A percentile compares a stretch with the other conserved stretches of the same genome.
phyloP scores from a whole-genome alignment of 2,797 vertebrate species.

The Rhinichthys osculus region DNA sequence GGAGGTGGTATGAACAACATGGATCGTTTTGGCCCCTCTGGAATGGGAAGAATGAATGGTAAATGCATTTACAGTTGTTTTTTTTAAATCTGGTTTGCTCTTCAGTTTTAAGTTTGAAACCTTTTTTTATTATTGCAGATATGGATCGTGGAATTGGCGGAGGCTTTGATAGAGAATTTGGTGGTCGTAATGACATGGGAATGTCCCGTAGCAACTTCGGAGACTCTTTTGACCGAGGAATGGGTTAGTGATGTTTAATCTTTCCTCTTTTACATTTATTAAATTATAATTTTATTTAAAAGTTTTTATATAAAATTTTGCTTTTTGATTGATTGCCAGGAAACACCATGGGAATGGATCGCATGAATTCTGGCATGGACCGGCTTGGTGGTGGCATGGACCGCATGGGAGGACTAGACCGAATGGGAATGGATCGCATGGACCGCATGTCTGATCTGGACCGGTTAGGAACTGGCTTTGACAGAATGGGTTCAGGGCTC shows the following conservation, averaged over 20 bases:
- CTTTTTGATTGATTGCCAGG: slow-evolving; percentile 62
- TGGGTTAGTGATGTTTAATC: slow-evolving; percentile 77
- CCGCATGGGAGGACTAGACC: slow-evolving; percentile 86
- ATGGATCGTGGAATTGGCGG: slow-evolving; percentile 90
- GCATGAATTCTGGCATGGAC: slow-evolving; percentile 85
- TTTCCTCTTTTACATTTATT: slow-evolving; percentile 54
- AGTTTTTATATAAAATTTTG: neutral
- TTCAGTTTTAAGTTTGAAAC: slow-evolving; percentile 59
- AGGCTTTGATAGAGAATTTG: slow-evolving; percentile 89
- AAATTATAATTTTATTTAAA: slow-evolving; percentile 6
- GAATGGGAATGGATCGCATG: slow-evolving; percentile 87
- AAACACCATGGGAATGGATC: slow-evolving; percentile 86
- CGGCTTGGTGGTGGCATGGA: slow-evolving; percentile 86
- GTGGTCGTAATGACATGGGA: slow-evolving; percentile 90
- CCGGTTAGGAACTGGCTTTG: slow-evolving; percentile 85
- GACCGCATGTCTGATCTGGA: slow-evolving; percentile 86
- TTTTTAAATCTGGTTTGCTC: neutral
- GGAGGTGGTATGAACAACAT: slow-evolving; percentile 89
- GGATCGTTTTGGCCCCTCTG: slow-evolving; percentile 89
- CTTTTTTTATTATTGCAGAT: slow-evolving; percentile 72
- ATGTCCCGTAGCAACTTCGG: slow-evolving; percentile 90
- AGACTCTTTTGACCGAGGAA: slow-evolving; percentile 90
- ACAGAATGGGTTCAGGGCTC: slow-evolving; percentile 83
- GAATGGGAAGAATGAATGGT: slow-evolving; percentile 95
- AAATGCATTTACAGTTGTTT: slow-evolving; percentile 55